A percentile compares a stretch with the other conserved stretches of the same genome.
phyloP scores from a whole-genome alignment of 2,888 invertebrate species.

The Myathropa florea region DNA sequence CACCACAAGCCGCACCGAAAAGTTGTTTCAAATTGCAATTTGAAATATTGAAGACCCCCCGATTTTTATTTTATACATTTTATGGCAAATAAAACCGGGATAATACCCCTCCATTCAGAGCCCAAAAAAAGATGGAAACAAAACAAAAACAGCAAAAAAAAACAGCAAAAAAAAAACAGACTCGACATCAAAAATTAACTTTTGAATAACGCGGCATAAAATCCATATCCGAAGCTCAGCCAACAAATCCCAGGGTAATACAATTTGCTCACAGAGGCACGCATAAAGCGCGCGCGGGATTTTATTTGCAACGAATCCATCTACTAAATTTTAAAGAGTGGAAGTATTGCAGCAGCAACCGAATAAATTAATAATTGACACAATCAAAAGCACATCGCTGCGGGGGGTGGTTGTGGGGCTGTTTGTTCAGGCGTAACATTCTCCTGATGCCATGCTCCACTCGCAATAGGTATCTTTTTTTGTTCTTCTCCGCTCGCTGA shows the following conservation, averaged over 20 bases:
- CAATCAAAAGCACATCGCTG: constrained; percentile 42
- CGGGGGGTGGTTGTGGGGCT: neutral
- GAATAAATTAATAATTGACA: constrained; percentile 55
- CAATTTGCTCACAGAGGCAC: constrained; percentile 19
- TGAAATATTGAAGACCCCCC: neutral
- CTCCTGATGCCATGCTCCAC: neutral
- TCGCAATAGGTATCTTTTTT: neutral
- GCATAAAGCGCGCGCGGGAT: neutral
- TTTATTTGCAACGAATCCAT: constrained; percentile 34
- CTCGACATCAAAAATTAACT: constrained; percentile 14
- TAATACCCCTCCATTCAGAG: neutral
- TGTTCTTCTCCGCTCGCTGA: neutral
- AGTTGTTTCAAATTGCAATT: neutral
- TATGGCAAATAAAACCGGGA: neutral
- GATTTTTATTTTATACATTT: neutral
- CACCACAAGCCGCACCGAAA: neutral
- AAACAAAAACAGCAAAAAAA: neutral
- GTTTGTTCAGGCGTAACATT: neutral
- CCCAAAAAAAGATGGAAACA: neutral
- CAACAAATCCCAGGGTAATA: constrained; percentile 32
- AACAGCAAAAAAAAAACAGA: neutral
- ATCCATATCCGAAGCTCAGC: neutral
- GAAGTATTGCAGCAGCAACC: constrained; percentile 17
- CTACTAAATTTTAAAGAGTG: constrained; percentile 33
- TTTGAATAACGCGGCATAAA: constrained; percentile 12